A percentile compares a stretch with the other conserved stretches of the same genome.
Conservation (phyloP, 2,888 invertebrate genomes). For the Priocnemis perturbator region DNA sequence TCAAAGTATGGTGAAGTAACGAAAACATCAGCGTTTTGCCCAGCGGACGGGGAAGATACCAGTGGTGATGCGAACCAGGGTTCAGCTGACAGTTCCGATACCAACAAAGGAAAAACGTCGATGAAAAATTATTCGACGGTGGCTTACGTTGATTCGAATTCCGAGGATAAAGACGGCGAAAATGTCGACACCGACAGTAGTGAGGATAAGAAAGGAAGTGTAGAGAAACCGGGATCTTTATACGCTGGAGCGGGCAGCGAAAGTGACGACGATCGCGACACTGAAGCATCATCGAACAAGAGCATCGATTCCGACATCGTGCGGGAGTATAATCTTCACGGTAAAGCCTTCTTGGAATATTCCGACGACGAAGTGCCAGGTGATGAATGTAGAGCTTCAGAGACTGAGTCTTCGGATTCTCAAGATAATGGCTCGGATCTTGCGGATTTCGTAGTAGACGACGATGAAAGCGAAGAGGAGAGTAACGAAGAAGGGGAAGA, state of each 20-base stretch:
- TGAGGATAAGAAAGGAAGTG: slow-evolving; percentile 16
- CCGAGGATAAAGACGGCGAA: slow-evolving; percentile 11
- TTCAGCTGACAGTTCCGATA: neutral
- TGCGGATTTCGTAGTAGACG: slow-evolving; percentile 61
- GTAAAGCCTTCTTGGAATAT: slow-evolving; percentile 44
- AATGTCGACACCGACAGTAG: slow-evolving; percentile 1
- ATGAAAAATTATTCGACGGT: slow-evolving; percentile 36
- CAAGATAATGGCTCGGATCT: slow-evolving; percentile 65
- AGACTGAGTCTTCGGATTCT: slow-evolving; percentile 62
- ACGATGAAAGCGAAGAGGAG: slow-evolving; percentile 51
- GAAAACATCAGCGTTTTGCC: neutral
- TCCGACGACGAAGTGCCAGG: slow-evolving; percentile 65
- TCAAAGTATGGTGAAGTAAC: neutral
- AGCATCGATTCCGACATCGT: slow-evolving; percentile 62
- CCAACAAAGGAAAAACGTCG: slow-evolving; percentile 13
- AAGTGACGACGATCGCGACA: slow-evolving; percentile 21
- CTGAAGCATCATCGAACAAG: slow-evolving; percentile 14
- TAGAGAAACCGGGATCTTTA: slow-evolving; percentile 37
- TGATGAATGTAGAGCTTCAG: slow-evolving; percentile 66
- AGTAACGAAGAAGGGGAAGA: slow-evolving; percentile 30
- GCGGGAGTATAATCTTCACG: slow-evolving; percentile 64
- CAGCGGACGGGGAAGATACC: no score
- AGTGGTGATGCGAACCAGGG: no score
- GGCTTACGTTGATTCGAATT: slow-evolving; percentile 40
- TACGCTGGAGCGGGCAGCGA: slow-evolving; percentile 19